Base-by-base conservation (phyloP, 1,140 invertebrate species). In the Scylla paramamosain region DNA sequence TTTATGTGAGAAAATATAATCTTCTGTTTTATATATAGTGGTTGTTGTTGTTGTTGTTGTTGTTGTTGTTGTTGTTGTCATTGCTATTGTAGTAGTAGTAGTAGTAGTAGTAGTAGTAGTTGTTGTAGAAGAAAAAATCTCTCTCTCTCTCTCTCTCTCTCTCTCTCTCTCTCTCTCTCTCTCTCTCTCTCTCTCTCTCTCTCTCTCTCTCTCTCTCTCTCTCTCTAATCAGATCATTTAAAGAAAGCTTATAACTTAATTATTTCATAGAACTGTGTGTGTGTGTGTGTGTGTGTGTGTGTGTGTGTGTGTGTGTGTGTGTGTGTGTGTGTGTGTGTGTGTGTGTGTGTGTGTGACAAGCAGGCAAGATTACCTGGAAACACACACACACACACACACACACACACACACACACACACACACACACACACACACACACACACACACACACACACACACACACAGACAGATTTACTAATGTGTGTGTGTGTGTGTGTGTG, bases 51-150 rank as follows among this genome's bases (percentile, higher is more conserved):
- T n/a, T 77, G 3, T n/a, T n/a, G n/a, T n/a, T 77, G n/a, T 16
- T 59, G 10, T 20, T 59, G 10, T 59, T 59, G 2, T 59, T 59
- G 52, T 59, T 59, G 2, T 59, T 59, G 52, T 59, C 20, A 39
- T 39, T 77, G 67, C 8, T 2, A 20, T 77, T 16, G 67, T 77
- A 77, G 67, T 77, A 77, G 67, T n/a, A n/a, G 67, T 77, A 77
- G n/a, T n/a, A n/a, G 67, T 77, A 77, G n/a, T 77, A 77, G 67
- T 77, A n/a, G 67, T 77, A 77, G 67, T 77, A 77, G 67, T 77
- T 1, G 67, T 77, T 16, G 67, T 77, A 77, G 67, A 16, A 77
- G 67, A n/a, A n/a, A n/a, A n/a, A n/a, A n/a, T 12, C 20, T 16
- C 52, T 59, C 52, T 59, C 52, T 59, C 52, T 59, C 52, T 59